Evolutionary conservation across 92 coral and sea anemone species (phyloP).

Genomic region (Zoanthus sociatus): DNA sequence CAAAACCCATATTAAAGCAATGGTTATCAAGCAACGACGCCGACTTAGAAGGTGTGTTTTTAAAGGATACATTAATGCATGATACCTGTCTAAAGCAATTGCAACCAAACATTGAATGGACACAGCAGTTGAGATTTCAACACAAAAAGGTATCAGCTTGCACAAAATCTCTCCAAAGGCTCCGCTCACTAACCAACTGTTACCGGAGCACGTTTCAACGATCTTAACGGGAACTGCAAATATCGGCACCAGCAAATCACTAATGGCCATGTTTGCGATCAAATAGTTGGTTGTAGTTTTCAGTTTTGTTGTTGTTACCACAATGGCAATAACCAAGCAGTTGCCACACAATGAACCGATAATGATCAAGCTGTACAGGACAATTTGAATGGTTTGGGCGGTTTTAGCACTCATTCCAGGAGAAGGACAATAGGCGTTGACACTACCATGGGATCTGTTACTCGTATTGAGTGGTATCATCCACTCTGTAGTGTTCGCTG

Average conservation of each 20-base stretch:
- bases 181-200: conserved; percentile 20
- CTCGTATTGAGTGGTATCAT: neutral
- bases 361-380: conserved; percentile 8
- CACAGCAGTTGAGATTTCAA: conserved; percentile 35
- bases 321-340: conserved; percentile 22
- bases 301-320: conserved; percentile 23
- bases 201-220: conserved; percentile 5
- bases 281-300: conserved; percentile 25
- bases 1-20: conserved; percentile 16
- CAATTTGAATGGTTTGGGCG: neutral
- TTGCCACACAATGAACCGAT: conserved; percentile 22
- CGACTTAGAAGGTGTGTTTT: conserved; percentile 27
- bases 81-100: conserved; percentile 29
- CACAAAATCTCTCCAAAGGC: conserved; percentile 9
- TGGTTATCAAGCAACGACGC: conserved; percentile 21
- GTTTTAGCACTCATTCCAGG: neutral
- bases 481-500: neutral
- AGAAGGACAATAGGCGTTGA: neutral
- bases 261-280: conserved; percentile 33
- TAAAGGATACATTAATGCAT: conserved; percentile 20
- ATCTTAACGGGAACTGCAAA: conserved; percentile 16
- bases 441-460: conserved; percentile 1
- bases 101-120: conserved; percentile 34
- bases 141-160: conserved; percentile 36
- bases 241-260: conserved; percentile 32